Percentiles rank a stretch among this genome's conserved stretches.
These are phyloP conservation scores for Macropis europaea DNA, from an alignment of 2,888 invertebrate species.

Conservation along the genomic window DNA sequence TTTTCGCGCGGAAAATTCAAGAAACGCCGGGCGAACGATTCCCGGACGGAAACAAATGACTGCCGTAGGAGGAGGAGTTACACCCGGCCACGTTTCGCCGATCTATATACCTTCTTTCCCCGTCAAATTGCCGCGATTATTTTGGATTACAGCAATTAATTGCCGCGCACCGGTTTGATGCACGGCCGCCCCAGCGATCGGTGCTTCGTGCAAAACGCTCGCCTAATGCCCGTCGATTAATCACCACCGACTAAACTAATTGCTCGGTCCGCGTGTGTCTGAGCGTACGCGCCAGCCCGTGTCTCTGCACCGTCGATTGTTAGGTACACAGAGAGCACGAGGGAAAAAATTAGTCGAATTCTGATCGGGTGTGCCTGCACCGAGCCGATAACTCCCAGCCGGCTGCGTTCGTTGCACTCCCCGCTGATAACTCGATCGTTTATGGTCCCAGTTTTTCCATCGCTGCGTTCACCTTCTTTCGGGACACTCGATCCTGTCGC, in stretches of 20 bases:
- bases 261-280: conserved; percentile 30
- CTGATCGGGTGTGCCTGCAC: conserved; percentile 1
- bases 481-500: too few relatives aligned
- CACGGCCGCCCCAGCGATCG: conserved; percentile 25
- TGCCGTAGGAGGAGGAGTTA: too few relatives aligned
- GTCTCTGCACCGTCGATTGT: neutral
- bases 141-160: conserved; percentile 48
- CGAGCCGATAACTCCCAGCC: conserved; percentile 9
- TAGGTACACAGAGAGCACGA: neutral
- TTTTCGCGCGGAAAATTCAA: too few relatives aligned
- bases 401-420: conserved; percentile 25
- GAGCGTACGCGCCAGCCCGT: too few relatives aligned
- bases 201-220: conserved; percentile 39
- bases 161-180: conserved; percentile 33
- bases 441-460: neutral
- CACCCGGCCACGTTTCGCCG: neutral
- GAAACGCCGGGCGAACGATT: too few relatives aligned
- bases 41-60: too few relatives aligned
- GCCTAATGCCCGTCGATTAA: conserved; percentile 50
- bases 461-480: too few relatives aligned
- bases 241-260: conserved; percentile 46
- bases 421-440: conserved; percentile 14
- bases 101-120: neutral
- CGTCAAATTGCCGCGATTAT: conserved; percentile 50
- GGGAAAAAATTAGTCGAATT: conserved; percentile 10